phyloP scores from a whole-genome alignment of 1,140 invertebrate genomes.

The Dendrolimus punctatus region DNA sequence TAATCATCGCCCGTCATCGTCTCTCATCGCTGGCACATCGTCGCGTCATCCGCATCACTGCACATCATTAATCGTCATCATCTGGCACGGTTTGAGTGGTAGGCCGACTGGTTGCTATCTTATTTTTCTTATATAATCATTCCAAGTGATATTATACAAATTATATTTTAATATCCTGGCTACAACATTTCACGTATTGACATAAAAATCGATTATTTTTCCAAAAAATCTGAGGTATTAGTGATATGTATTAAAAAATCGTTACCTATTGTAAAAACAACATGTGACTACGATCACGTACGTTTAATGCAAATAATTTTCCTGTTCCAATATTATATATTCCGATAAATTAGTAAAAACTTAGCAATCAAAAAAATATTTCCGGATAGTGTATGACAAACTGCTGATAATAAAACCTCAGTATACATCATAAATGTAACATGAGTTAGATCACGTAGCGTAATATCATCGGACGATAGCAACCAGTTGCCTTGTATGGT shows the following conservation, averaged over 20 bases:
- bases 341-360: too few species aligned
- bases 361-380: too few species aligned
- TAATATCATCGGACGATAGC: constrained; percentile 20
- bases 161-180: too few species aligned
- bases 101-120: constrained; percentile 37
- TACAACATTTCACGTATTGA: too few species aligned
- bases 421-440: background rate
- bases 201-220: too few species aligned
- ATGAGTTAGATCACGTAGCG: background rate
- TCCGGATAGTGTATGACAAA: too few species aligned
- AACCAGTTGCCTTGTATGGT: constrained; percentile 56
- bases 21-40: constrained; percentile 31
- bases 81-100: constrained; percentile 61
- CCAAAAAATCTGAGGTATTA: too few species aligned
- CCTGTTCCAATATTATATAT: too few species aligned
- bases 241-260: too few species aligned
- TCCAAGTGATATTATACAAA: background rate
- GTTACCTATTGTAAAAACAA: too few species aligned
- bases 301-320: too few species aligned
- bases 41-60: constrained; percentile 64
- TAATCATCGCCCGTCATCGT: constrained; percentile 2
- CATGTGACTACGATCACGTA: too few species aligned
- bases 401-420: background rate
- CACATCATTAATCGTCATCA: constrained; percentile 55
- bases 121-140: background rate